Conservation (phyloP, 1,140 invertebrate genomes). For the Drosophila navojoa region DNA sequence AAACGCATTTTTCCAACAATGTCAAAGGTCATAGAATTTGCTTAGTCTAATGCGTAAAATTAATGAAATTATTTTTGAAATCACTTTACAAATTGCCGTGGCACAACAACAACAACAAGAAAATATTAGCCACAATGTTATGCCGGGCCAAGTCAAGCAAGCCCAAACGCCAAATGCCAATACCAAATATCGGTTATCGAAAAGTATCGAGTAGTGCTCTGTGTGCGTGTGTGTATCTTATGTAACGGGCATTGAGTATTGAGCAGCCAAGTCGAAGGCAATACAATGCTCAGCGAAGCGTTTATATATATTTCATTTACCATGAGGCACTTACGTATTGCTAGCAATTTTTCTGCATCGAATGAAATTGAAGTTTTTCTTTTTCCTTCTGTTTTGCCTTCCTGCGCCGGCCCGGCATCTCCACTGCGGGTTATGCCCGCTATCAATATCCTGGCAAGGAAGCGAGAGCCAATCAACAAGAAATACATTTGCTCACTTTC, state of each 20-base stretch:
- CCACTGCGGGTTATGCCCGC: conserved; percentile 30
- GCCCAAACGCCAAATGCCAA: not conserved
- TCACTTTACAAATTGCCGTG: conserved; percentile 39
- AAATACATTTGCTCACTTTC: conserved; percentile 75
- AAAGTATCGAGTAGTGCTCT: conserved; percentile 10
- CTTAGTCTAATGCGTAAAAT: conserved; percentile 41
- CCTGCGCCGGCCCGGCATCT: conserved; percentile 8
- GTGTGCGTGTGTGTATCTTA: not conserved
- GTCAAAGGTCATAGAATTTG: conserved; percentile 47
- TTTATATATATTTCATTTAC: conserved; percentile 81
- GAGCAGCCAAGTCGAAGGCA: conserved; percentile 32
- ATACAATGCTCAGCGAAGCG: conserved; percentile 66
- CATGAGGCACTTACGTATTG: conserved; percentile 78
- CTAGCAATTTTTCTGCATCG: conserved; percentile 80
- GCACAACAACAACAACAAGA: not conserved
- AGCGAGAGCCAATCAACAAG: conserved; percentile 74
- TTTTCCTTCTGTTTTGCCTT: not conserved
- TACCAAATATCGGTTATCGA: not conserved
- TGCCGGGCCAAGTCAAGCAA: not conserved
- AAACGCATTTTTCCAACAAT: conserved; percentile 18
- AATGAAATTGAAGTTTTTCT: conserved; percentile 77
- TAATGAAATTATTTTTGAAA: conserved; percentile 49
- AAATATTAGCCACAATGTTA: conserved; percentile 34
- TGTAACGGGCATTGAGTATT: conserved; percentile 12
- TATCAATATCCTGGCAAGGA: conserved; percentile 68